Conservation (phyloP, 2,888 invertebrate genomes). For the Osmoderma eremita region DNA sequence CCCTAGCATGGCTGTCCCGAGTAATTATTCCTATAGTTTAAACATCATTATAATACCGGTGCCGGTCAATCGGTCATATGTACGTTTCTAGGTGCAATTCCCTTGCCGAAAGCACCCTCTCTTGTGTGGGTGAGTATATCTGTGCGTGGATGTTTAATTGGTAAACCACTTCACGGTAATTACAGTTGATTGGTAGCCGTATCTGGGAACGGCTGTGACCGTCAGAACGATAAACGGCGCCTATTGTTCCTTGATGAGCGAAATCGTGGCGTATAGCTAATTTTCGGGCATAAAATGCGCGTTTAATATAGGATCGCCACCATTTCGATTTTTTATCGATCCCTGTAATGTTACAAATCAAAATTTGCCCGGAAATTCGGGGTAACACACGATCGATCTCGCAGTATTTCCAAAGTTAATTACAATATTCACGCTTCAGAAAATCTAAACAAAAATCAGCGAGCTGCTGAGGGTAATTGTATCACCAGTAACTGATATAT, state of each 20-base stretch:
- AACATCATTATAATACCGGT: conserved; percentile 47
- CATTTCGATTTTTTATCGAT: too few relatives aligned
- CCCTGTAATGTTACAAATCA: too few relatives aligned
- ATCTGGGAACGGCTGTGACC: conserved; percentile 21
- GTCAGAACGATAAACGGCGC: neutral
- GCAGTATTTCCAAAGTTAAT: neutral
- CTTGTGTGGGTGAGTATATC: neutral
- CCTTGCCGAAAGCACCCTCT: conserved; percentile 15
- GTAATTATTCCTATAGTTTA: conserved; percentile 48
- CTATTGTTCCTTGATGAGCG: neutral
- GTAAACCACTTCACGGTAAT: conserved; percentile 51
- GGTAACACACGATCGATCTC: too few relatives aligned
- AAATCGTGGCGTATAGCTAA: neutral
- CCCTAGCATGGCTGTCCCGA: conserved; percentile 2
- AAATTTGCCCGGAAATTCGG: too few relatives aligned
- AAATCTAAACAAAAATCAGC: conserved; percentile 1
- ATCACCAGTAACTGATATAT: neutral
- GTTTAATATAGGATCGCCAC: too few relatives aligned
- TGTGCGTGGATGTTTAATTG: conserved; percentile 47
- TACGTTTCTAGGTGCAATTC: neutral
- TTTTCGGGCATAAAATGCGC: too few relatives aligned
- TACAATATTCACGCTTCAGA: conserved; percentile 2
- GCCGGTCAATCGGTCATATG: conserved; percentile 18
- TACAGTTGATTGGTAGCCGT: conserved; percentile 48
- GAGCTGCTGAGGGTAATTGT: conserved; percentile 1